Evolutionary conservation across 2,888 invertebrate species (phyloP), one percentile per base, ranked within the genome.

Genomic region (Catocala fraxini): DNA sequence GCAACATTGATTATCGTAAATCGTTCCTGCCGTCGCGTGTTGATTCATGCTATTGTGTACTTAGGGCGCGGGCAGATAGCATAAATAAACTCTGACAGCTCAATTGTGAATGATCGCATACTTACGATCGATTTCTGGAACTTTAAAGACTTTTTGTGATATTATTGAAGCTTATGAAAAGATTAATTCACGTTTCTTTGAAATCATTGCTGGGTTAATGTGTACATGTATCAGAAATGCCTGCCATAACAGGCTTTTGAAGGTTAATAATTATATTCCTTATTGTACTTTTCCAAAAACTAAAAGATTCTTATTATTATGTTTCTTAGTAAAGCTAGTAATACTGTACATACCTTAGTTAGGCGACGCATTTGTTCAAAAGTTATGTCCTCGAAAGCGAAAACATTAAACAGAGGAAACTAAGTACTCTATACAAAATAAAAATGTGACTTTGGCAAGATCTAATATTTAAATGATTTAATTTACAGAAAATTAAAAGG

Each of bases 321-420:
- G 80, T 85, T 86, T 85, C 92, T 91, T 91, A 92, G 89, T 92
- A 92, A 92, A 90, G 90, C 93, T 93, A 93, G 87, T 93, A 93
- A 93, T 93, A 93, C 93, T 93, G 93, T 93, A 93, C 93, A 93
- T 88, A 89, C 89, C 88, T 88, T 83, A 82, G 78, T 86, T 82
- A 88, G 89, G 89, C 87, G 84, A 88, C 83, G 84, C 77, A 76
- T 81, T 78, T 79, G 78, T 81, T 81, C 70, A 78, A 79, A 78
- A 68, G 65, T 75, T 65, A 62, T 65, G 61, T 63, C 73, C 65
- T 61, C 73, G 58, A 64, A 73, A 59, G 66, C 68, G 66, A 79
- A 76, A 68, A 75, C 70, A 69, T 73, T 70, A 80, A 78, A 80
- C 75, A 80, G 72, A 75, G 67, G 56, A 70, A 82, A 80, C 82